A percentile compares a stretch with the other conserved stretches of the same genome.
Conservation (phyloP, 1,140 invertebrate species). For the Drosophila pandora region DNA sequence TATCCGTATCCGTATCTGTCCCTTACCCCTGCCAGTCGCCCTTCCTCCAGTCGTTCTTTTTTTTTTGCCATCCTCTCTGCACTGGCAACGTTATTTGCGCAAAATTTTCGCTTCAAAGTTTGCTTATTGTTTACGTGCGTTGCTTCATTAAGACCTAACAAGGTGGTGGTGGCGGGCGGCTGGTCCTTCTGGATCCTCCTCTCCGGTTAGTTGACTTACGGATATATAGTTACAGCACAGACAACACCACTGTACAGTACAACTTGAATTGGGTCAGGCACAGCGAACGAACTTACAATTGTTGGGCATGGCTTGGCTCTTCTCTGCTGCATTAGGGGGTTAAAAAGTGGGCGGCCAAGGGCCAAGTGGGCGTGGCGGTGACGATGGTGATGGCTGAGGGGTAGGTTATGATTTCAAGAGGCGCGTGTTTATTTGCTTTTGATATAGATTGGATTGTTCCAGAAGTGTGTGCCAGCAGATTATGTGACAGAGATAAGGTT, state of each 20-base stretch:
- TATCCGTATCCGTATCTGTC: constrained; percentile 71
- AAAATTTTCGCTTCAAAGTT: constrained; percentile 82
- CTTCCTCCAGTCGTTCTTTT: not conserved
- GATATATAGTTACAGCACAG: constrained; percentile 43
- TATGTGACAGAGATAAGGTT: constrained; percentile 61
- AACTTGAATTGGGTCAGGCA: constrained; percentile 76
- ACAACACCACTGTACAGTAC: constrained; percentile 16
- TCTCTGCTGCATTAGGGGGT: constrained; percentile 11
- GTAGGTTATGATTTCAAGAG: constrained; percentile 59
- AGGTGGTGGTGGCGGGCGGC: constrained; percentile 3
- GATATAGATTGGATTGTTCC: constrained; percentile 74
- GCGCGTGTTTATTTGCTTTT: constrained; percentile 77
- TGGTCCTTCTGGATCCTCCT: constrained; percentile 34
- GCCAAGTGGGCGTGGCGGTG: not conserved
- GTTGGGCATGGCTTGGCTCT: constrained; percentile 10
- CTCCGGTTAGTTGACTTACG: constrained; percentile 64
- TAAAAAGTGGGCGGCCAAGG: not conserved
- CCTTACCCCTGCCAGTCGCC: constrained; percentile 3
- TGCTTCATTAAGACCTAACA: constrained; percentile 77
- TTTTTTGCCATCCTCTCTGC: constrained; percentile 1
- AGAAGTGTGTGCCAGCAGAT: constrained; percentile 38
- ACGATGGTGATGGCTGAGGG: not conserved
- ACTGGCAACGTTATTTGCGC: constrained; percentile 73
- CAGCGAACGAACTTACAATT: constrained; percentile 42
- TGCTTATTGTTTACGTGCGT: constrained; percentile 82